Base-by-base conservation (phyloP, 2,113 vertebrate species). In the Peromyscus polionotus region DNA sequence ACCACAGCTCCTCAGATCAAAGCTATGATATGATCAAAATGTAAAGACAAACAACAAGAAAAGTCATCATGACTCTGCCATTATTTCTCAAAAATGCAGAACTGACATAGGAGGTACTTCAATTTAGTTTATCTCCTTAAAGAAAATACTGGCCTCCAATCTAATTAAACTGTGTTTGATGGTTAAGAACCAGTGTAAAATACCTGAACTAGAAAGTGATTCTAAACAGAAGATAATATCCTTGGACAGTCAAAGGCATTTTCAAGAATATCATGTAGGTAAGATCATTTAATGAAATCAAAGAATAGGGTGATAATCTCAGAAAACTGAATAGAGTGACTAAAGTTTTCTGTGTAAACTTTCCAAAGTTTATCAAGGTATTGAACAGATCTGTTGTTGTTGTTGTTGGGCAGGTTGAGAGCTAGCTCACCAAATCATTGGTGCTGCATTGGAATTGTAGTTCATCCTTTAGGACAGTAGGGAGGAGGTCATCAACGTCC, bases 131-230 rank as follows among this genome's bases (percentile, higher is more conserved):
- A 87, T 67, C 31, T 95, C 84, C 97, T 54, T 54, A 54, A 54
- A 54, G 11, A 39, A 89, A 83, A 97, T 96, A 94, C 57, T 93
- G 75, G 51, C 79, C 54, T 97, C 93, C 92, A 94, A 92, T 91
- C 95, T 98, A 97, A 98, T 98, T 98, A 98, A 98, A 98, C 31
- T 92, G 80, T 88, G 61, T 95, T 97, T 95, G 70, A 97, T 97
- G 90, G 51, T 14, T 95, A 86, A 93, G 7, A 97, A 97, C 94
- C 80, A 97, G 70, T 98, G 95, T 98, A 93, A 98, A 98, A 97
- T 67, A 93, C n/a, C 96, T 85, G 91, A 98, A 45, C 72, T 96
- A 95, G 93, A 98, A 98, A 94, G 51, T 67, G 72, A 98, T 95
- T 96, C 85, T 0, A 98, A 97, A 89, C 80, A 98, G 57, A 97